These are phyloP conservation scores for Bombycilla garrulus DNA, from an alignment of 2,113 vertebrate species.

Conservation along the genomic window DNA sequence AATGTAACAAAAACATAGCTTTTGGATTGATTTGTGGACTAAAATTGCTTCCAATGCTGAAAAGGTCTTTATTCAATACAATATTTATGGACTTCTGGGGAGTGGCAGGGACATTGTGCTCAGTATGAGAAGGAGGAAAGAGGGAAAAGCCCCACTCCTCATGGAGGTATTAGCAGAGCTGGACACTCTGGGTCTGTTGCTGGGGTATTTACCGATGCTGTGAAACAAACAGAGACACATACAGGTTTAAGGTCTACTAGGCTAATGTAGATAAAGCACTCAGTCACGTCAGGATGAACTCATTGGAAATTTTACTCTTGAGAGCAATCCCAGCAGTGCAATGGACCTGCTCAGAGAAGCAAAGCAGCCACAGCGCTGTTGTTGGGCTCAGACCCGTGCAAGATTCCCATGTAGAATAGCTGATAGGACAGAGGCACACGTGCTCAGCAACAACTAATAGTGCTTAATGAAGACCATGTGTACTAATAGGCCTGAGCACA, in stretches of 20 bases:
- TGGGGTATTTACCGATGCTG: not conserved
- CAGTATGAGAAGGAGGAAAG: not conserved
- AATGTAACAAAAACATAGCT: conserved; percentile 26
- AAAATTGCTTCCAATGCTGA: not conserved
- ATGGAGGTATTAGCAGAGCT: not conserved
- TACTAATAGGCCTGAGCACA: not conserved
- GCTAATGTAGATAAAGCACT: not conserved
- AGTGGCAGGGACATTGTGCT: not conserved
- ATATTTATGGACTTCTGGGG: not conserved
- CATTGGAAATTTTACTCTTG: not conserved
- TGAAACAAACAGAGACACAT: not conserved
- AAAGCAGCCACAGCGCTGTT: not conserved
- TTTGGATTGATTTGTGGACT: conserved; percentile 10
- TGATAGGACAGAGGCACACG: not conserved
- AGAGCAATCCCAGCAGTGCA: not conserved
- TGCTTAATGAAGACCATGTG: not conserved
- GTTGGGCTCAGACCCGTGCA: not conserved
- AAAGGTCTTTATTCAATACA: not conserved
- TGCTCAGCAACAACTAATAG: not conserved
- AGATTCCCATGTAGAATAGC: fast-evolving
- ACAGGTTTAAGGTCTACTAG: not conserved
- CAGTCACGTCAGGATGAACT: not conserved
- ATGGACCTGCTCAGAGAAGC: not conserved
- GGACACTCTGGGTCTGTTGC: not conserved
- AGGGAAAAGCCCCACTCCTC: not conserved